Evolutionary conservation across 2,888 invertebrate genomes (phyloP).

Genomic region (Tetropium fuscum): DNA sequence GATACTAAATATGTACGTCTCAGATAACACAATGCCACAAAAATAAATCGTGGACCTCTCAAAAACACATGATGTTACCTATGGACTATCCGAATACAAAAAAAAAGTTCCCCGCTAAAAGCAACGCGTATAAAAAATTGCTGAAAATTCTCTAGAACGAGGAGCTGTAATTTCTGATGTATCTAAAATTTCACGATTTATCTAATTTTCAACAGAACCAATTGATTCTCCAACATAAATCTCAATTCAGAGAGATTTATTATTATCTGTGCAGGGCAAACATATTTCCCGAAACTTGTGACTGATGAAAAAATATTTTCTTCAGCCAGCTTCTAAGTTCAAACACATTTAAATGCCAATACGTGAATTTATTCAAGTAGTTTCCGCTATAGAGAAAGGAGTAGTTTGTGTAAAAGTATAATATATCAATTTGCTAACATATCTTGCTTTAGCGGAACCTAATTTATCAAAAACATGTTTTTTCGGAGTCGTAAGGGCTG

Average conservation of each 20-base stretch:
- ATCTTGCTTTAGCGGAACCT: constrained; percentile 9
- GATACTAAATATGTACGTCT: no score
- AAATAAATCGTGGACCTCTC: no score
- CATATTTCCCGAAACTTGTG: constrained; percentile 7
- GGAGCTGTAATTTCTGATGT: neutral
- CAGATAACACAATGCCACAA: no score
- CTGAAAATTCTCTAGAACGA: neutral
- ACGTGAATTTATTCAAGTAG: constrained; percentile 17
- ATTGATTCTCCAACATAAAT: constrained; percentile 5
- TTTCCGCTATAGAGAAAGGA: constrained; percentile 19
- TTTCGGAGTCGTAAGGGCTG: constrained; percentile 28
- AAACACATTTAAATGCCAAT: constrained; percentile 20
- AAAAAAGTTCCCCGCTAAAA: neutral
- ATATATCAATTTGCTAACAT: constrained; percentile 26
- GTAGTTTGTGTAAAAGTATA: constrained; percentile 21
- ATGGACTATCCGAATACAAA: neutral
- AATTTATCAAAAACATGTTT: constrained; percentile 31
- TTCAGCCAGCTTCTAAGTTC: constrained; percentile 10
- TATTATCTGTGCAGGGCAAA: neutral
- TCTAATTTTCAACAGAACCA: constrained; percentile 4
- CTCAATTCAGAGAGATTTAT: constrained; percentile 15
- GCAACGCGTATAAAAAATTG: neutral
- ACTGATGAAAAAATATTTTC: constrained; percentile 20
- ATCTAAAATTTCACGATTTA: constrained; percentile 7
- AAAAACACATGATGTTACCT: no score